Base-by-base conservation (phyloP, 1,140 invertebrate species). In the Bombus haemorrhoidalis region DNA sequence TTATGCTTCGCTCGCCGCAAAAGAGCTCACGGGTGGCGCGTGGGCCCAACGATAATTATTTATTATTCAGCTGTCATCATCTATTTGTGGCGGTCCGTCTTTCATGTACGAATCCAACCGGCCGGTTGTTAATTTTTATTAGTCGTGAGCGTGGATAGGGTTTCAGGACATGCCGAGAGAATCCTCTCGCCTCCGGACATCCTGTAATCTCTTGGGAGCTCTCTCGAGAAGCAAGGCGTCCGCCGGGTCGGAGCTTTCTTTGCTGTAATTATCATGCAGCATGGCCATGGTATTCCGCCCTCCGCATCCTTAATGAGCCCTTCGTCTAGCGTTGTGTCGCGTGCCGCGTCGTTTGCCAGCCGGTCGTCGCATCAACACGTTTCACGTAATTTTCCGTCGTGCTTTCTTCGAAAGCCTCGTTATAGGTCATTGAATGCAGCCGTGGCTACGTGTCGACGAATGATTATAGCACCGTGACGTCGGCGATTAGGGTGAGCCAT, bases 261-360 rank as follows among this genome's bases (percentile, higher is more conserved):
- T 85, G 74, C 81, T 87, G 88, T 90, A 92, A 94, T 95, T 94
- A 94, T 92, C 90, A 95, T 95, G 93, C 94, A 87, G 86, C 87
- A 89, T 92, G 83, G 90, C 87, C 71, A 83, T 88, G 86, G 88
- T 86, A 93, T 92, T 92, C 90, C 92, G 89, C 92, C 91, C 91
- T 86, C 90, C 88, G 93, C 92, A 94, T 95, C 88, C 88, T 81
- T 92, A 95, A 95, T 94, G 94, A 93, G 86, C 62, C 77, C 64
- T 75, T 89, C 86, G 83, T 85, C 88, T 84, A 84, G 86, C 79
- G 87, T 47, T 39, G 91, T 94, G 94, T 95, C 94, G 94, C 94
- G 94, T 95, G 94, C 94, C 94, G 87, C 74, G 80, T 68, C 78
- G 78, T 74, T 82, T 71, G 69, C 83, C 78, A 73, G 32, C 79